Conservation (phyloP, 1,140 invertebrate species). For the Drosophila nigrodunni region DNA sequence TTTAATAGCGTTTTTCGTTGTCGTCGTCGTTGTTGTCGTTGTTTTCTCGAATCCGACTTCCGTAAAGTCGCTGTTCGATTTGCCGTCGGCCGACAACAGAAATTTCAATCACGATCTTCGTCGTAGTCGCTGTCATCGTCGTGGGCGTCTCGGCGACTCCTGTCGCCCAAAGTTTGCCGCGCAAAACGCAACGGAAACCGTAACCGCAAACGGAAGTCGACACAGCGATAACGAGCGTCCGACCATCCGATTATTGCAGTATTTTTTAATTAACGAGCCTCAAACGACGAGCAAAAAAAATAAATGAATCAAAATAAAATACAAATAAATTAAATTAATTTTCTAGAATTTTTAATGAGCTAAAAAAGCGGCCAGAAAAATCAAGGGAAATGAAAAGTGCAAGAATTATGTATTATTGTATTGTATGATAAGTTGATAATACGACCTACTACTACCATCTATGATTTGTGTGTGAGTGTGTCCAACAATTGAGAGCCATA, state of each 20-base stretch:
- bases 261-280: constrained; percentile 73
- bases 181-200: constrained; percentile 48
- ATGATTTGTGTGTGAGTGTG: constrained; percentile 74
- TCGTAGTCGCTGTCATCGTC: constrained; percentile 45
- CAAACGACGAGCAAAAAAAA: constrained; percentile 18
- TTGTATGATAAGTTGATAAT: constrained; percentile 75
- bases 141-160: constrained; percentile 64
- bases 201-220: constrained; percentile 69
- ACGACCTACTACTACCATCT: constrained; percentile 23
- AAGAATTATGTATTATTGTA: constrained; percentile 74
- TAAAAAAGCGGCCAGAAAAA: constrained; percentile 20
- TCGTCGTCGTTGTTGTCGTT: constrained; percentile 12
- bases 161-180: constrained; percentile 58
- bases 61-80: constrained; percentile 38
- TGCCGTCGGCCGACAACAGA: constrained; percentile 46
- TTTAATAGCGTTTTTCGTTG: constrained; percentile 45
- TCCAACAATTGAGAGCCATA: constrained; percentile 72
- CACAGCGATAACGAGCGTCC: constrained; percentile 46
- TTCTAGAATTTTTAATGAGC: constrained; percentile 73
- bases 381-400: constrained; percentile 65
- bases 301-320: no score
- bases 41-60: constrained; percentile 40
- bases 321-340: constrained; percentile 48
- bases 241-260: constrained; percentile 38
- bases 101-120: constrained; percentile 48